Base-by-base conservation (phyloP, 2,888 invertebrate species). In the Apantesis nais region DNA sequence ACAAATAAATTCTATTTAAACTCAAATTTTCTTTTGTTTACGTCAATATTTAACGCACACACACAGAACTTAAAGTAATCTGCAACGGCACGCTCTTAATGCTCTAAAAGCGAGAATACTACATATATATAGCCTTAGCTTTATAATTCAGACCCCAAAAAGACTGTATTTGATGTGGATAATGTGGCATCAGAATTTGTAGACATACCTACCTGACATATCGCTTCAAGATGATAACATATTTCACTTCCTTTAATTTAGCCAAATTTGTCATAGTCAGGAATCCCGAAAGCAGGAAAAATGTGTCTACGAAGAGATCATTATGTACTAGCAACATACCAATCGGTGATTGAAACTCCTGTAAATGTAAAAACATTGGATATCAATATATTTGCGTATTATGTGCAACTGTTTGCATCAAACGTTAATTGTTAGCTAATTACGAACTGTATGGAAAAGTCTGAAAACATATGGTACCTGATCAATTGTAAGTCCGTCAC, bases 221-320 rank as follows among this genome's bases (percentile, higher is more conserved):
- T 91, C 97, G 90, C 73, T 95, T 93, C 2, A 97, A 68, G 67
- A 96, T 93, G 0, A 96, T 31, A 11, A 61, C n/a, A 61, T 39
- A 61, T 19, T 91, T 91, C 0, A 90, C 25, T 3, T 66, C 85
- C 70, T 90, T 89, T 1, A 87, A 75, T 22, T 86, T 91, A 0
- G 94, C 85, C 2, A 96, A 76, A 25, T 89, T 90, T 31, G 93
- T 94, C 0, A 95, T 91, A 0, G 95, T 95, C 11, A 97, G 88
- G 68, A 97, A 92, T 0, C 96, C 97, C 64, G 96, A 96, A 5
- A 97, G 80, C 16, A 96, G 83, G 83, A 97, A 96, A 86, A 96
- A 97, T 0, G 96, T 95, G 80, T 97, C 97, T 48, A 97, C 97
- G 62, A 96, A 95, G 0, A 97, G 87, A 79, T 96, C 96, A 41